Evolutionary conservation across 2,888 invertebrate species (phyloP), one percentile per base, ranked within the genome.

Genomic region (Eupsilia transversa): DNA sequence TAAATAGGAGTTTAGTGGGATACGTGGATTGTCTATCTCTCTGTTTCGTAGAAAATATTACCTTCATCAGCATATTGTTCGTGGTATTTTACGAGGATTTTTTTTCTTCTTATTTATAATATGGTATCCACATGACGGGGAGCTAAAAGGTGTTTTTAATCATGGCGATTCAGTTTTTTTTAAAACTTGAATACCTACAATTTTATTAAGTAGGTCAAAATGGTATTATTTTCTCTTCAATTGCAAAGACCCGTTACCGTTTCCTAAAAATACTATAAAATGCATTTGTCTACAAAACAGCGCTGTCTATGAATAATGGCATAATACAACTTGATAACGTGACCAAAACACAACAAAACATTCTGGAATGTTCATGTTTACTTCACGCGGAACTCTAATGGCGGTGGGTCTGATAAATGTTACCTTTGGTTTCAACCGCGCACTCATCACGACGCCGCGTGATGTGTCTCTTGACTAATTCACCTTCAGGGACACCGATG

Each of bases 391-490:
- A 61, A 43, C 41, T 33, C 20, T 59, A 41, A 46, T 20, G 43
- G 43, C 33, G 41, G 12, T 27, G 20, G 10, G 30, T 41, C 27
- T 86, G 69, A 85, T 64, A 74, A 79, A 84, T 82, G 70, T 61
- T 64, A 43, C 61, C 33, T 43, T 70, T 52, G 74, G 57, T 70
- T 33, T 57, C 30, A 56, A 43, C 59, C n/a, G 59, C 71, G 41
- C 35, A 67, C 54, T 72, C 78, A 73, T 85, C 79, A 82, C 66
- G 59, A 33, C n/a, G 35, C 27, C 38, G 6, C 30, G 72, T 79
- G 83, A 83, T 85, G 85, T 83, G 85, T 83, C 49, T 65, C 54
- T 59, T 69, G 56, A 56, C 73, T 74, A 77, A 80, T 80, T 73
- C 59, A 77, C 82, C 71, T 83, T 63, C 56, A 65, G 81, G 73